Evolutionary conservation across 2,888 invertebrate species (phyloP).

Genomic region (Patella pellucida): DNA sequence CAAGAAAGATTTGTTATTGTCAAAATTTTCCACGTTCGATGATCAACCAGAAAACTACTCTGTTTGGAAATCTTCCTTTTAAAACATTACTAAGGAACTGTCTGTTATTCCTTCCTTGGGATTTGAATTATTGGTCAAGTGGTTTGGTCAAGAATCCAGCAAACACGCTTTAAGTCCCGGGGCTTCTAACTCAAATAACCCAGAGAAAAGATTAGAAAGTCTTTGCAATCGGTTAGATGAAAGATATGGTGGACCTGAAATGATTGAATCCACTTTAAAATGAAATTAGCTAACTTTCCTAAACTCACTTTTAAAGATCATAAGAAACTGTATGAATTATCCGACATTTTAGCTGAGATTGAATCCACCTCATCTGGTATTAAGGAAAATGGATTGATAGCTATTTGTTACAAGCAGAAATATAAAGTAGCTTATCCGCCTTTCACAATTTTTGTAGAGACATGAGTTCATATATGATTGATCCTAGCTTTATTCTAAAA

Average conservation of each 20-base stretch:
- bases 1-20: conserved; percentile 20
- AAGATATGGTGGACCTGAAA: conserved; percentile 27
- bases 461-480: neutral
- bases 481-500: neutral
- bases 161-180: conserved; percentile 20
- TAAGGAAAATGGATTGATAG: neutral
- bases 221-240: conserved; percentile 30
- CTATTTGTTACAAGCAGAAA: no score
- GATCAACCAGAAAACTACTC: conserved; percentile 21
- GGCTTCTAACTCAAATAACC: conserved; percentile 20
- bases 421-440: neutral
- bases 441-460: neutral
- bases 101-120: conserved; percentile 17
- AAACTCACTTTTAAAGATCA: conserved; percentile 24
- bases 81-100: conserved; percentile 17
- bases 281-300: conserved; percentile 23
- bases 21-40: conserved; percentile 12
- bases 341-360: conserved; percentile 20
- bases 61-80: conserved; percentile 19
- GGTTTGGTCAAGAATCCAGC: conserved; percentile 25
- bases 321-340: conserved; percentile 30
- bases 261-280: conserved; percentile 26
- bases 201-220: conserved; percentile 14
- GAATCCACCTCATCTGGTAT: conserved; percentile 22
- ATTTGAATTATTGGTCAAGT: conserved; percentile 27